A percentile compares a stretch with the other conserved stretches of the same genome.
phyloP scores from a whole-genome alignment of 2,888 invertebrate genomes.

The Digitonthophagus gazella region DNA sequence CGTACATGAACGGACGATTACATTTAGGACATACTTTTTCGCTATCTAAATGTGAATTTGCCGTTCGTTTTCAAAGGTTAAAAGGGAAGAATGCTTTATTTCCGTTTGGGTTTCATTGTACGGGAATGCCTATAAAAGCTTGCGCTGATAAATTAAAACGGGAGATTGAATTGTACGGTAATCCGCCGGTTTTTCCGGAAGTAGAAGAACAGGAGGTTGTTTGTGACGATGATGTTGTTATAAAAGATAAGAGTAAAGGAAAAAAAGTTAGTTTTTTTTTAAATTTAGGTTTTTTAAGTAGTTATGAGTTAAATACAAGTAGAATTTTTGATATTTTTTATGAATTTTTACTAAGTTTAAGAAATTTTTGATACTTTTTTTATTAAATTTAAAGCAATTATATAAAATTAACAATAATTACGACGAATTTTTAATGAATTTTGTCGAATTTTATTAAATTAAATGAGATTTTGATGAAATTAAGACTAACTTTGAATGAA shows the following conservation, averaged over 20 bases:
- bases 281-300: too few species aligned
- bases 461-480: too few species aligned
- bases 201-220: constrained; percentile 52
- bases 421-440: too few species aligned
- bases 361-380: too few species aligned
- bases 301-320: too few species aligned
- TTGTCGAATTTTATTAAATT: too few species aligned
- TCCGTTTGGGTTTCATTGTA: constrained; percentile 98
- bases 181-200: constrained; percentile 86
- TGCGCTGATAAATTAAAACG: constrained; percentile 96
- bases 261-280: constrained; percentile 63
- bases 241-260: constrained; percentile 86
- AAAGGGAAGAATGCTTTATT: constrained; percentile 89
- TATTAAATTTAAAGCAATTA: too few species aligned
- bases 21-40: constrained; percentile 98
- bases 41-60: constrained; percentile 96
- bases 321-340: too few species aligned
- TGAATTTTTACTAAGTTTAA: too few species aligned
- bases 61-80: constrained; percentile 85
- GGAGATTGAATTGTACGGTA: constrained; percentile 90
- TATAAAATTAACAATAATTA: too few species aligned
- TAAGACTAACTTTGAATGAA: too few species aligned
- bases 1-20: constrained; percentile 98
- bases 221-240: constrained; percentile 57
- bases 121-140: constrained; percentile 99